Conservation (phyloP, 2,797 vertebrate genomes). For the Basileuterus tristriatus region DNA sequence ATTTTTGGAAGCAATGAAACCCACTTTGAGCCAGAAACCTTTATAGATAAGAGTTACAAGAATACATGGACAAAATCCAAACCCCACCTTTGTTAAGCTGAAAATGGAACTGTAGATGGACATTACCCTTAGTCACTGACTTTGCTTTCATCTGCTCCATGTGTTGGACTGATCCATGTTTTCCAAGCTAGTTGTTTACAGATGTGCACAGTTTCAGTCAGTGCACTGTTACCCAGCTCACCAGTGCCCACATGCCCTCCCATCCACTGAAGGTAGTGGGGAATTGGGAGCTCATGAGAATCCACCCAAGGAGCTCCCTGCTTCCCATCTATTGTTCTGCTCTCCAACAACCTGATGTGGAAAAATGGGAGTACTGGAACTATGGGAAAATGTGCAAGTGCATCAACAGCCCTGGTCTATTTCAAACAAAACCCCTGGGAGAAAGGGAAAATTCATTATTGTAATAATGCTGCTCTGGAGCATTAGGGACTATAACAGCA, state of each 20-base stretch:
- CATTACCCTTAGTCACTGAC: not conserved
- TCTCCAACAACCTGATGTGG: not conserved
- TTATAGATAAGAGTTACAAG: slow-evolving; percentile 31
- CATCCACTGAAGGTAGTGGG: not conserved
- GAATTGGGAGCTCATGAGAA: not conserved
- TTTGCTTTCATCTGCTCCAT: not conserved
- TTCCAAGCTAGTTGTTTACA: not conserved
- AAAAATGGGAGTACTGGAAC: not conserved
- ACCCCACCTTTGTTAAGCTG: not conserved
- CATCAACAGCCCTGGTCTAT: not conserved
- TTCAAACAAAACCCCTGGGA: not conserved
- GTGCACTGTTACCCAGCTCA: not conserved
- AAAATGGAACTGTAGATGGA: not conserved
- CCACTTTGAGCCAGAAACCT: slow-evolving; percentile 61
- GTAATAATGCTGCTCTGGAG: not conserved
- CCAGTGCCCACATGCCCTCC: accelerated
- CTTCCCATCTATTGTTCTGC: not conserved
- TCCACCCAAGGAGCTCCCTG: not conserved
- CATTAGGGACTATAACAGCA: not conserved
- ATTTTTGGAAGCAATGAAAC: slow-evolving; percentile 67
- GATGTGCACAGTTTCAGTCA: not conserved
- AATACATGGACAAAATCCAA: slow-evolving; percentile 38
- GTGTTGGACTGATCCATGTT: not conserved
- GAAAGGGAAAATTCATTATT: not conserved
- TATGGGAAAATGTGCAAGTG: not conserved